These are phyloP conservation scores for Numida meleagris DNA, from an alignment of 2,113 vertebrate genomes.

Conservation along the genomic window DNA sequence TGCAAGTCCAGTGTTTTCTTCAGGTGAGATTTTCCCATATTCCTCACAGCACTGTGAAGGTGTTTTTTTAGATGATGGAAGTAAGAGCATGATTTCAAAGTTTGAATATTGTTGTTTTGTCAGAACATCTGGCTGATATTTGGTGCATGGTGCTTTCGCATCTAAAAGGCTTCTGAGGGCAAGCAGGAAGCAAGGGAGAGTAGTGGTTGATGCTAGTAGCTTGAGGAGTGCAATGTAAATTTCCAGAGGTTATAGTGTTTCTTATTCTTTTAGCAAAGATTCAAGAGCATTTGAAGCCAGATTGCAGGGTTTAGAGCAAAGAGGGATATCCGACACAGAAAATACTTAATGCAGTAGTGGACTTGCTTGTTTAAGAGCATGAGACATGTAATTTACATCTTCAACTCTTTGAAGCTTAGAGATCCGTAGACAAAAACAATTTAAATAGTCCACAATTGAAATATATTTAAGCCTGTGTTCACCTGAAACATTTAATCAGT, in stretches of 20 bases:
- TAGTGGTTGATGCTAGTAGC: background rate
- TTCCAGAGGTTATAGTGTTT: background rate
- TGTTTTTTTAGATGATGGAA: background rate
- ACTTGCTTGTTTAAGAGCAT: background rate
- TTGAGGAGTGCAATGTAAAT: background rate
- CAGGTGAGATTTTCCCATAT: background rate
- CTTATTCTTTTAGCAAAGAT: background rate
- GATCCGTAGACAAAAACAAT: background rate
- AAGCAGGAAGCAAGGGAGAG: background rate
- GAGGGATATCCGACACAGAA: background rate
- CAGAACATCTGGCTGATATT: background rate
- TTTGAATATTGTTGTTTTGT: background rate
- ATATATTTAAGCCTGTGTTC: background rate
- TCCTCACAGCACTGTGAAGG: background rate
- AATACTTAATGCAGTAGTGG: background rate
- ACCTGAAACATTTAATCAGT: background rate
- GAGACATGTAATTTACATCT: background rate
- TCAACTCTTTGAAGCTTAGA: background rate
- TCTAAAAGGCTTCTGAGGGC: background rate
- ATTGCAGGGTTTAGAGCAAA: background rate
- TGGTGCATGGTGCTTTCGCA: fast-evolving
- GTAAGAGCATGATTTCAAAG: background rate
- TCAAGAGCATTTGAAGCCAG: background rate
- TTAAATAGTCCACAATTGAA: background rate
- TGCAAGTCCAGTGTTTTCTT: background rate